Base-by-base conservation (phyloP, 2,113 vertebrate genomes). In the Shinisaurus crocodilurus region DNA sequence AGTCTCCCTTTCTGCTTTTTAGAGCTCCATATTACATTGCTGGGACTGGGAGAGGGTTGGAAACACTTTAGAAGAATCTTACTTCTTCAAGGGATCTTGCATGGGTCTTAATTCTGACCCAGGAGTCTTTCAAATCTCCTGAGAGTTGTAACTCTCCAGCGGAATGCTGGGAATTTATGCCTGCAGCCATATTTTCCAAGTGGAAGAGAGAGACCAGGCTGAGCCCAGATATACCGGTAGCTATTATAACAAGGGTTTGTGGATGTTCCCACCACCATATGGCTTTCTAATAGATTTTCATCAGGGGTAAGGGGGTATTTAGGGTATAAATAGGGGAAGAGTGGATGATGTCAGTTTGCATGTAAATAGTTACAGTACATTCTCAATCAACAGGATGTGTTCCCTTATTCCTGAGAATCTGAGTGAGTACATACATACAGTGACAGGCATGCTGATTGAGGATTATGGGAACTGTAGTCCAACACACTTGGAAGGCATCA, bases 111-210 rank as follows among this genome's bases (percentile, higher is more conserved):
- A 82, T 20, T 92, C 80, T 88, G 60, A 88, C 45, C 6, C 50
- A 67, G 2, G 63, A 86, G 79, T 50, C 43, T 12, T 85, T 86
- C 43, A 84, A 2, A 67, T 57, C 40, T 94, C 12, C 9, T 0
- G 23, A 40, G n/a, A 72, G 32, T 34, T 72, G 70, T 72, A 15
- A n/a, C 16, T 75, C n/a, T 75, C 72, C 72, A 75, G 15, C 5
- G n/a, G 1, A 18, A 75, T 40, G 72, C 72, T 75, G 72, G 72
- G 72, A 75, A 75, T n/a, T 70, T 43, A 90, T 82, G 43, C 12
- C 76, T 85, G 8, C 18, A 9, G 91, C n/a, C 87, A 37, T 25
- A 29, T 80, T 90, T 94, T 91, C 87, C 27, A 0, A 34, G 1
- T 86, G 45, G 27, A 20, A 40, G 75, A 65, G 57, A 2, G 65